These are phyloP conservation scores for Strigamia maritima DNA, from an alignment of 2,888 invertebrate genomes.

Conservation along the genomic window DNA sequence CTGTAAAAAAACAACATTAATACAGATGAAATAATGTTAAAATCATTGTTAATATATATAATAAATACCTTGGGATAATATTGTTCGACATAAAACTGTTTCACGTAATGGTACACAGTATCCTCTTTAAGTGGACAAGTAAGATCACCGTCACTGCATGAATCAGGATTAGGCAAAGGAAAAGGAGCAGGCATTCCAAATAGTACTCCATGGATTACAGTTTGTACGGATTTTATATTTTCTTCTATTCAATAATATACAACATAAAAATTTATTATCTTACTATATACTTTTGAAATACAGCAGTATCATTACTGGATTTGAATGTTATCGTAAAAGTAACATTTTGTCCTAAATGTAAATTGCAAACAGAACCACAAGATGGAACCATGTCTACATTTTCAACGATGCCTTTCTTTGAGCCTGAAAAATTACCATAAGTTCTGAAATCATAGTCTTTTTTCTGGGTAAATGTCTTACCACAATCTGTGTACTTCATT, in stretches of 20 bases:
- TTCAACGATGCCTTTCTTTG: neutral
- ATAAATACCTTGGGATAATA: neutral
- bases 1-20: too few species aligned
- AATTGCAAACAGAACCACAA: neutral
- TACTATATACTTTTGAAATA: neutral
- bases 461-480: neutral
- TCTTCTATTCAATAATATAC: neutral
- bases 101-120: neutral
- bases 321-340: neutral
- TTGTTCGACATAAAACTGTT: neutral
- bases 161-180: neutral
- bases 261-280: neutral
- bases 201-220: neutral
- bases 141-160: neutral
- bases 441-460: neutral
- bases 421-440: neutral
- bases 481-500: neutral
- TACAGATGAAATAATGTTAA: too few species aligned
- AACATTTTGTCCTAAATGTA: neutral
- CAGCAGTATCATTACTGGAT: neutral
- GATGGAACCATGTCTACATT: neutral
- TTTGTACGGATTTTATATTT: neutral
- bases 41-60: too few species aligned
- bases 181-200: neutral
- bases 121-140: neutral